Evolutionary conservation across 1,140 invertebrate species (phyloP).

Genomic region (Drosophila oshimai): DNA sequence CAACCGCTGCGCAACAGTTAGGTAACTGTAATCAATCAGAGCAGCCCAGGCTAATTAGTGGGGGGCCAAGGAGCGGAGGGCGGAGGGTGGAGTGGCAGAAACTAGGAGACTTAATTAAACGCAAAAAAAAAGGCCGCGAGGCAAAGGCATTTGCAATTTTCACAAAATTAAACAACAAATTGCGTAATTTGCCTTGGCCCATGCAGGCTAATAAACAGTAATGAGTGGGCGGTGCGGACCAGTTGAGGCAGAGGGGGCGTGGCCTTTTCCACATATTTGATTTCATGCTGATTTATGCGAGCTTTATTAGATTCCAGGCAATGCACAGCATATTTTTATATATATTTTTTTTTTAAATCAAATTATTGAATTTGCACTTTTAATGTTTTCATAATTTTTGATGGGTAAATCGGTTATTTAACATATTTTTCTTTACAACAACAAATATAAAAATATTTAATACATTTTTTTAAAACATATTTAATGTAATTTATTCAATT

Average conservation of each 20-base stretch:
- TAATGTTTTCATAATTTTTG: neutral
- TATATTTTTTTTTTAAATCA: too few relatives aligned
- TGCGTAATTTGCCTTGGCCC: conserved; percentile 67
- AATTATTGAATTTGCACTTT: neutral
- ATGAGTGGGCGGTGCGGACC: conserved; percentile 22
- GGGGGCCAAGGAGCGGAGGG: neutral
- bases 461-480: too few relatives aligned
- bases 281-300: conserved; percentile 8
- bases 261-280: conserved; percentile 6
- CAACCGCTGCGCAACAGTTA: conserved; percentile 51
- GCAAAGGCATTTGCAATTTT: conserved; percentile 47
- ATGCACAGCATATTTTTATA: neutral
- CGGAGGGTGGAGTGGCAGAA: conserved; percentile 1
- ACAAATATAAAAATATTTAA: too few relatives aligned
- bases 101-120: conserved; percentile 71
- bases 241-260: neutral
- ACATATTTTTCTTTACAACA: neutral
- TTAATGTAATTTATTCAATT: too few relatives aligned
- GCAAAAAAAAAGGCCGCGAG: conserved; percentile 47
- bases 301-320: neutral
- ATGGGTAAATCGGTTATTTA: neutral
- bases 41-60: conserved; percentile 41
- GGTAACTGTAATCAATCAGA: conserved; percentile 75
- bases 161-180: conserved; percentile 75
- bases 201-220: conserved; percentile 57